A percentile compares a stretch with the other conserved stretches of the same genome.
Evolutionary conservation across 1,140 invertebrate genomes (phyloP).

Genomic region (Tetramorium parvispinum): DNA sequence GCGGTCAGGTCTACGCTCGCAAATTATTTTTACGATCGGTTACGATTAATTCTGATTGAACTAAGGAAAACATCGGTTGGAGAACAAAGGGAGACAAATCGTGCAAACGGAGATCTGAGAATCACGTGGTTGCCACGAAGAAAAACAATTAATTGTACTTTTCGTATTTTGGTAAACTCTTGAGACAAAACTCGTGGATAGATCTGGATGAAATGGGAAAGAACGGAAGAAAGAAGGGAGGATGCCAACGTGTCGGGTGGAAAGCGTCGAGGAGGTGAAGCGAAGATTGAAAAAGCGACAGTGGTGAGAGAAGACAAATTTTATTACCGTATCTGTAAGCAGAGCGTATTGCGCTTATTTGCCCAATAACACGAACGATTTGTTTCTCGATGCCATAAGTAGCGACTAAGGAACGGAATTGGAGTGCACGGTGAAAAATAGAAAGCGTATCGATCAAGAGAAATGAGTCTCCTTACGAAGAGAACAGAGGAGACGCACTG

Average conservation of each 20-base stretch:
- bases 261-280: neutral
- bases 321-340: conserved; percentile 68
- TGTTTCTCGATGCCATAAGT: conserved; percentile 57
- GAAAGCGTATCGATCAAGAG: conserved; percentile 26
- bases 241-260: neutral
- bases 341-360: conserved; percentile 64
- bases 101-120: neutral
- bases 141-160: conserved; percentile 60
- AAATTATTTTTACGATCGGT: conserved; percentile 42
- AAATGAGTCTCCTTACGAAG: conserved; percentile 5
- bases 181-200: neutral
- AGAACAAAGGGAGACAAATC: neutral
- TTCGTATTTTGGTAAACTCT: conserved; percentile 34
- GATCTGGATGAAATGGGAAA: neutral
- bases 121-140: conserved; percentile 9
- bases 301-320: conserved; percentile 59
- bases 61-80: neutral
- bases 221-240: neutral
- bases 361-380: conserved; percentile 71
- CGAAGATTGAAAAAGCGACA: conserved; percentile 23
- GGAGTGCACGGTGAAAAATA: conserved; percentile 35
- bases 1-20: neutral
- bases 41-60: conserved; percentile 45
- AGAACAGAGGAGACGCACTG: neutral
- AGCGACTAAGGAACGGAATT: conserved; percentile 23